A percentile compares a stretch with the other conserved stretches of the same genome.
Conservation (phyloP, 2,888 invertebrate genomes). For the Harpalus rubripes region DNA sequence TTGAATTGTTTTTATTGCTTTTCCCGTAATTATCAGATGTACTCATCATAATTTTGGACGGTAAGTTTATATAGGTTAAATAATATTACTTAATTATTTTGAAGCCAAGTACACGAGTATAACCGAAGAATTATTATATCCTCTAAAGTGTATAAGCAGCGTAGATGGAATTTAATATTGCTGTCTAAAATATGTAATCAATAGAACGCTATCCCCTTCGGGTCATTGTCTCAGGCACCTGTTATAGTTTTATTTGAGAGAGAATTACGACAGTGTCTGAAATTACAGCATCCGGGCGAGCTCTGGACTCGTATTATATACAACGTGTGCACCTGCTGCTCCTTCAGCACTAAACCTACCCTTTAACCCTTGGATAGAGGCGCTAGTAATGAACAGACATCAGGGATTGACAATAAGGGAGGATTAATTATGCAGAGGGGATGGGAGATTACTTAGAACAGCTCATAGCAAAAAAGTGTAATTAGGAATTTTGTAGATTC, state of each 20-base stretch:
- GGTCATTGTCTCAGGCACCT: slow-evolving; percentile 41
- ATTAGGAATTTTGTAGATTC: too few relatives aligned
- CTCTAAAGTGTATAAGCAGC: too few relatives aligned
- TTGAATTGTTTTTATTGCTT: too few relatives aligned
- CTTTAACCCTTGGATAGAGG: not conserved
- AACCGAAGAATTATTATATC: too few relatives aligned
- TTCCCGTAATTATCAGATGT: too few relatives aligned
- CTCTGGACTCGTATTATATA: slow-evolving; percentile 61
- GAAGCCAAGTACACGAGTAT: too few relatives aligned
- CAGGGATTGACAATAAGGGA: not conserved
- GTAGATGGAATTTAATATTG: not conserved
- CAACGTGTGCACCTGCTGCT: slow-evolving; percentile 57
- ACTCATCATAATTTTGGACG: too few relatives aligned
- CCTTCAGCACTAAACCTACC: slow-evolving; percentile 33
- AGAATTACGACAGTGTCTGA: slow-evolving; percentile 52
- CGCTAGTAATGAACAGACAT: slow-evolving; percentile 10
- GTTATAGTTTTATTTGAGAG: slow-evolving; percentile 56
- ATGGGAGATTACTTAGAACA: not conserved
- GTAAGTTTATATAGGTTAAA: too few relatives aligned
- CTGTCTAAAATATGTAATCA: slow-evolving; percentile 5
- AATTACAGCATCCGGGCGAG: slow-evolving; percentile 52
- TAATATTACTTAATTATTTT: too few relatives aligned
- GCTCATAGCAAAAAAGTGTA: too few relatives aligned
- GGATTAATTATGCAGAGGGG: not conserved
- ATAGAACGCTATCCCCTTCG: not conserved